A percentile compares a stretch with the other conserved stretches of the same genome.
Evolutionary conservation across 2,113 vertebrate species (phyloP).

Genomic region (Athene noctua): DNA sequence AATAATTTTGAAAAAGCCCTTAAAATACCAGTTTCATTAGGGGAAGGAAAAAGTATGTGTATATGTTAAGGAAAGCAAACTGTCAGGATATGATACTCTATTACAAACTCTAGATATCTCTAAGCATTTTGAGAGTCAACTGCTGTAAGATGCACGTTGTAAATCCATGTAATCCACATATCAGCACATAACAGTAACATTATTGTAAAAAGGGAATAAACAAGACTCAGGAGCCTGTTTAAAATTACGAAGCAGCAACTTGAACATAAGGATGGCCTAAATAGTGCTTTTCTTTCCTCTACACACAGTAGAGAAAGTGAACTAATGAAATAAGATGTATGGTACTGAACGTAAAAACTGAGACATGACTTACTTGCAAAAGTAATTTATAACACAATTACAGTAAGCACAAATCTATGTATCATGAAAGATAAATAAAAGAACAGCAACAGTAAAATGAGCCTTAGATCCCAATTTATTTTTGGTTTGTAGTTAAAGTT

Average conservation of each 20-base stretch:
- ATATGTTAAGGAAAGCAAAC: neutral
- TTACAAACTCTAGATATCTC: neutral
- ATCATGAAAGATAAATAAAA: conserved; percentile 8
- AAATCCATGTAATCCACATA: neutral
- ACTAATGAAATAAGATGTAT: neutral
- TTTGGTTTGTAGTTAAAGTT: neutral
- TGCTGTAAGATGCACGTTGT: neutral
- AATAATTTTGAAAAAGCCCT: neutral
- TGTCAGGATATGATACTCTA: neutral
- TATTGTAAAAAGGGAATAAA: neutral
- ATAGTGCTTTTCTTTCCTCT: neutral
- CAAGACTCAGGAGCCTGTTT: neutral
- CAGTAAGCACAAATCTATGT: neutral
- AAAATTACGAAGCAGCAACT: neutral
- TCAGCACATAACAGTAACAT: neutral
- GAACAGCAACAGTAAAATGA: neutral
- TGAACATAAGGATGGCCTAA: neutral
- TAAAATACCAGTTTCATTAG: neutral
- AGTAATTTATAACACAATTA: neutral
- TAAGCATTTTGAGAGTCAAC: neutral
- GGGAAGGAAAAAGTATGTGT: rapidly evolving
- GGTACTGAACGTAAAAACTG: neutral
- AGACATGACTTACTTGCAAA: neutral
- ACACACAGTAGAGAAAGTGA: neutral
- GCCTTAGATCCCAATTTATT: neutral